Percentiles rank a stretch among this genome's conserved stretches.
These are phyloP conservation scores for Biston stratarius DNA, from an alignment of 2,888 invertebrate genomes.

Conservation along the genomic window DNA sequence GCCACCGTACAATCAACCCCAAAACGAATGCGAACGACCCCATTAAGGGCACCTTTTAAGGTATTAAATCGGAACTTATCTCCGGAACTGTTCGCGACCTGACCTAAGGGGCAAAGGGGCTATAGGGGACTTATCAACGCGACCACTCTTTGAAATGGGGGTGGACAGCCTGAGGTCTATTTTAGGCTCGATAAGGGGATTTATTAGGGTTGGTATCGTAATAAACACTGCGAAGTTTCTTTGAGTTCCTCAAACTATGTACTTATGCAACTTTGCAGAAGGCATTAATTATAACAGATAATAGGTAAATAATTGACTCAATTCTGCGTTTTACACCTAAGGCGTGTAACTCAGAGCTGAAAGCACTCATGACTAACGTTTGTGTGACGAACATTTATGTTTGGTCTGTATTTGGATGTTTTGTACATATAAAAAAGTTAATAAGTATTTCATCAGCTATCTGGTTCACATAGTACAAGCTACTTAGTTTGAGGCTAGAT, in stretches of 20 bases:
- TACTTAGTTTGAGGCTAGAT: no score
- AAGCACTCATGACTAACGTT: no score
- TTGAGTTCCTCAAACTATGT: constrained; percentile 1
- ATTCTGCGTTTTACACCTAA: no score
- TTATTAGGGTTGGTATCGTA: constrained; percentile 29
- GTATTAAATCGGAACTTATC: constrained; percentile 83
- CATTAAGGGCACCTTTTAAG: constrained; percentile 84
- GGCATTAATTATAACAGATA: no score
- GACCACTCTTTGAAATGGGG: constrained; percentile 70
- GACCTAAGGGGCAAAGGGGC: constrained; percentile 58
- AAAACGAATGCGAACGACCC: constrained; percentile 82
- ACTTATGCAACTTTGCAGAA: neutral
- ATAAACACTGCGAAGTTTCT: constrained; percentile 25
- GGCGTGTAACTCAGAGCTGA: no score
- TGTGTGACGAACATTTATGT: no score
- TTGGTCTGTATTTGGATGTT: no score
- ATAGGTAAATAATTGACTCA: no score
- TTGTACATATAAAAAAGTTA: no score
- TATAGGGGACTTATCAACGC: constrained; percentile 65
- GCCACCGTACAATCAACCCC: constrained; percentile 61
- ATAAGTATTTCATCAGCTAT: no score
- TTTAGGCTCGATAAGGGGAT: constrained; percentile 48
- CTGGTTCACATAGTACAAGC: no score
- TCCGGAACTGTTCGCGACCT: constrained; percentile 70
- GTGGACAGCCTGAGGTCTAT: constrained; percentile 60